These are phyloP conservation scores for Pagetopsis macropterus DNA, from an alignment of 2,797 vertebrate species.

Conservation along the genomic window DNA sequence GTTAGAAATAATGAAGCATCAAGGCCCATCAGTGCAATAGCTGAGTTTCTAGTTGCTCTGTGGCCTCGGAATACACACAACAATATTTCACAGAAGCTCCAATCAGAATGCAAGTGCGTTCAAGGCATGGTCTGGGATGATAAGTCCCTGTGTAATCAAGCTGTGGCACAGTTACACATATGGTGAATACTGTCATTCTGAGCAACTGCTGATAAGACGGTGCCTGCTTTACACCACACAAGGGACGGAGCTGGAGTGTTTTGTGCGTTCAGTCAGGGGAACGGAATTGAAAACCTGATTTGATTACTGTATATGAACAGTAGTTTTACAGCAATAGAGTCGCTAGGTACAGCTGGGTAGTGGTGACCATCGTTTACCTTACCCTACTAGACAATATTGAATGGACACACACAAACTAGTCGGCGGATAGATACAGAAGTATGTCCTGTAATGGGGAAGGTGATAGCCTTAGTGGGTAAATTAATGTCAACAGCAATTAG, in stretches of 20 bases:
- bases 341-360: slow-evolving; percentile 17
- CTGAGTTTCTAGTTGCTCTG: slow-evolving; percentile 27
- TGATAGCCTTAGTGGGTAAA: slow-evolving; percentile 81
- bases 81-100: slow-evolving; percentile 32
- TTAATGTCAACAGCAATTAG: slow-evolving; percentile 86
- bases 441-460: slow-evolving; percentile 72
- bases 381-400: slow-evolving; percentile 7
- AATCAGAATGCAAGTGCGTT: slow-evolving; percentile 60
- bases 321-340: slow-evolving; percentile 25
- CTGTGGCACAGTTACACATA: slow-evolving; percentile 47
- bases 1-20: slow-evolving; percentile 49
- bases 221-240: slow-evolving; percentile 49
- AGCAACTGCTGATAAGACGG: slow-evolving; percentile 58
- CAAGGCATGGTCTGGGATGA: slow-evolving; percentile 49
- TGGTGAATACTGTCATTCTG: slow-evolving; percentile 58
- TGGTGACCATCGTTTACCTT: slow-evolving; percentile 24
- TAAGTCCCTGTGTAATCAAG: slow-evolving; percentile 67
- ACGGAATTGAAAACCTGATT: slow-evolving; percentile 45
- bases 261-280: slow-evolving; percentile 37
- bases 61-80: slow-evolving; percentile 41
- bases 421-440: slow-evolving; percentile 60
- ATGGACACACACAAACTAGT: slow-evolving; percentile 32
- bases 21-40: slow-evolving; percentile 22
- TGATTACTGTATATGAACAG: slow-evolving; percentile 45
- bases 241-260: slow-evolving; percentile 48